Conservation (phyloP, 37 sponge, comb jelly and placozoan species). For the Bolinopsis microptera region DNA sequence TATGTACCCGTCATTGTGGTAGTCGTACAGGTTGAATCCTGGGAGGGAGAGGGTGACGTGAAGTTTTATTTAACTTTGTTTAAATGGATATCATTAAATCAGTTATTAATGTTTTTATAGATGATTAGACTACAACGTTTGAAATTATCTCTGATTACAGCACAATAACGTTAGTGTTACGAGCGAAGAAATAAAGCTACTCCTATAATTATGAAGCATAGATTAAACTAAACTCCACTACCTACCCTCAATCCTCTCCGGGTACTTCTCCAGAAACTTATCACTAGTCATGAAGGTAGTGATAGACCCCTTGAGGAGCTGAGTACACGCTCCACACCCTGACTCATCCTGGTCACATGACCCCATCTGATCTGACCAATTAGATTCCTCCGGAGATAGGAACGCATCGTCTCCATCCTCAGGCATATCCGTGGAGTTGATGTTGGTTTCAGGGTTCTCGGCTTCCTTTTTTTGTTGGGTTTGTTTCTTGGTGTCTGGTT, state of each 20-base stretch:
- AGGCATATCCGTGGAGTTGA: neutral
- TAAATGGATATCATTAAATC: neutral
- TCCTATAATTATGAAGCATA: too few relatives aligned
- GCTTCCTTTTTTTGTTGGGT: too few relatives aligned
- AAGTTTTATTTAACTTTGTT: too few relatives aligned
- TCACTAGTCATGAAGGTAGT: slow-evolving; percentile 46
- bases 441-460: neutral
- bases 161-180: too few relatives aligned
- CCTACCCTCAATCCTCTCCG: slow-evolving; percentile 49
- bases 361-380: neutral
- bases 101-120: too few relatives aligned
- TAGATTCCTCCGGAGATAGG: neutral
- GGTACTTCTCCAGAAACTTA: slow-evolving; percentile 63
- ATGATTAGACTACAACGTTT: too few relatives aligned
- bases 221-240: neutral
- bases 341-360: neutral
- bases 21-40: slow-evolving; percentile 62
- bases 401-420: neutral
- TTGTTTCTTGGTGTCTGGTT: too few relatives aligned
- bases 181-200: too few relatives aligned
- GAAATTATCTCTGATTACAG: too few relatives aligned
- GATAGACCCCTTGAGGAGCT: slow-evolving; percentile 4
- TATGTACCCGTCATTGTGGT: neutral
- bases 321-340: slow-evolving; percentile 1
- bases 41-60: neutral